Evolutionary conservation across 2,888 invertebrate species (phyloP).

Genomic region (Habroteleia sp.): DNA sequence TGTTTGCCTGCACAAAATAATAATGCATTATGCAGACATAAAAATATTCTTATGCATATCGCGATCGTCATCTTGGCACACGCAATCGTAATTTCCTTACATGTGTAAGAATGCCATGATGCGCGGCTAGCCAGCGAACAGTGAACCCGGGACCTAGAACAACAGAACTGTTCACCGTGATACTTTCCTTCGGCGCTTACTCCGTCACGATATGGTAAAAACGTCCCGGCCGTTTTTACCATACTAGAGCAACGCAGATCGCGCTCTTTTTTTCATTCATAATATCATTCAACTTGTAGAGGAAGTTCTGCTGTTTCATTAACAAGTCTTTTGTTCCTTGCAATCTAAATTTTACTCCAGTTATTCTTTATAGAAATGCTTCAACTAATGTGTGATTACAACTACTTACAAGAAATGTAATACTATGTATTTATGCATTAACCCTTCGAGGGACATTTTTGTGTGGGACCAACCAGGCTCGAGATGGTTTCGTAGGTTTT

Average conservation of each 20-base stretch:
- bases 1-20: constrained; percentile 27
- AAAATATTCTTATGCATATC: constrained; percentile 61
- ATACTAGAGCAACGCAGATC: constrained; percentile 44
- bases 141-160: constrained; percentile 71
- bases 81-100: constrained; percentile 60
- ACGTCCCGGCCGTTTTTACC: constrained; percentile 57
- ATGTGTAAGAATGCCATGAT: constrained; percentile 52
- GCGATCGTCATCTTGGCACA: constrained; percentile 59
- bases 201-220: constrained; percentile 62
- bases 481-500: no score
- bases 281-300: constrained; percentile 31
- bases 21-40: constrained; percentile 55
- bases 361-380: no score
- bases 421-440: no score
- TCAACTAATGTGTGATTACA: no score
- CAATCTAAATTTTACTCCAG: constrained; percentile 20
- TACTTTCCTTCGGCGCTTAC: constrained; percentile 71
- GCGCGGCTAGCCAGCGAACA: constrained; percentile 59
- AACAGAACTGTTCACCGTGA: constrained; percentile 75
- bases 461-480: no score
- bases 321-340: constrained; percentile 31
- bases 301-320: constrained; percentile 33
- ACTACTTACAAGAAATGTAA: background rate
- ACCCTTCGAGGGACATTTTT: no score
- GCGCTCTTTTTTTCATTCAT: constrained; percentile 48